Evolutionary conservation across 2,797 vertebrate species (phyloP).

Genomic region (Amblyopsis hoosieri): DNA sequence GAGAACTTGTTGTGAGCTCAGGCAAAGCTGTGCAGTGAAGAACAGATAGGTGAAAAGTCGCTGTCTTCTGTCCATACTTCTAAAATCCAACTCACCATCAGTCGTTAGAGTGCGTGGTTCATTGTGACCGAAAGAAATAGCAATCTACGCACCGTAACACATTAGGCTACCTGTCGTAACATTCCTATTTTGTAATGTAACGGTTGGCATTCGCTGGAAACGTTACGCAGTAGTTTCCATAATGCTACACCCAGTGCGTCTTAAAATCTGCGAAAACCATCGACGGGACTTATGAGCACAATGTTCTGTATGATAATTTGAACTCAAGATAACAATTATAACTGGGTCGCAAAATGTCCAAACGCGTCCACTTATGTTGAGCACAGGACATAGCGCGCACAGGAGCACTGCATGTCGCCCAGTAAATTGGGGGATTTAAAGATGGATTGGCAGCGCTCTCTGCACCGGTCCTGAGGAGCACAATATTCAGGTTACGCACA

Average conservation of each 20-base stretch:
- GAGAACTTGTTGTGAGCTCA: conserved; percentile 86
- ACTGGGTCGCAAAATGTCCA: too few species aligned
- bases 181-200: conserved; percentile 13
- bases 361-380: too few species aligned
- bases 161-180: conserved; percentile 18
- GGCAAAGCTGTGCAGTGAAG: conserved; percentile 56
- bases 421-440: too few species aligned
- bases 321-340: too few species aligned
- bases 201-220: too few species aligned
- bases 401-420: too few species aligned
- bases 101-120: conserved; percentile 21
- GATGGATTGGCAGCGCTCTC: conserved; percentile 46
- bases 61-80: conserved; percentile 67
- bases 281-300: too few species aligned
- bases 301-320: too few species aligned
- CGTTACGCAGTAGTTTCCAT: too few species aligned
- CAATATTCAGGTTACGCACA: conserved; percentile 71
- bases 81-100: conserved; percentile 47
- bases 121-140: conserved; percentile 42
- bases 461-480: conserved; percentile 59
- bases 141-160: conserved; percentile 12
- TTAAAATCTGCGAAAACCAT: too few species aligned
- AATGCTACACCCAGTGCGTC: too few species aligned
- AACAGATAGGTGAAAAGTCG: conserved; percentile 59
- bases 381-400: too few species aligned